Base-by-base conservation (phyloP, 2,113 vertebrate species). In the Upupa epops region DNA sequence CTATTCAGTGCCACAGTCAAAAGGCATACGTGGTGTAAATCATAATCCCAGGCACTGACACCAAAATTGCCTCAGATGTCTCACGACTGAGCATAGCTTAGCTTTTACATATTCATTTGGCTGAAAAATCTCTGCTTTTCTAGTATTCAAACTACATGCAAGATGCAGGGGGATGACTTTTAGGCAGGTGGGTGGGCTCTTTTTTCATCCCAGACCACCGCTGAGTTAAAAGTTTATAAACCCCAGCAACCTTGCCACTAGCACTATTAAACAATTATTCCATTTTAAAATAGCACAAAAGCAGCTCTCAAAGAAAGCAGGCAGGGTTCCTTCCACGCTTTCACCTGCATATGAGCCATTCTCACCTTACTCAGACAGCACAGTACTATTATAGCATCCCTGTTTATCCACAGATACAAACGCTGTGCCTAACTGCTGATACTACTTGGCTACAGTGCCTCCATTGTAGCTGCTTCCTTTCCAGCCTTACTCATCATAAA, bases 151-250 rank as follows among this genome's bases (percentile, higher is more conserved):
- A 90, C 55, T 54, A 52, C 77, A 94, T 75, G 49, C 13, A 88
- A 71, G 80, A 78, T 84, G 61, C 55, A 86, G 73, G 51, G 36
- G 58, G 45, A 69, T 69, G 58, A 90, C 69, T 93, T 89, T 80
- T 37, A 78, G 52, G 31, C 54, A 84, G 73, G 80, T 65, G 81
- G 88, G 70, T 86, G 90, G 83, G 61, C 69, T 74, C 40, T 92
- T 86, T 75, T 81, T 72, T 83, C 61, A 81, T 75, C 26, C 46
- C 6, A 3, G 80, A 75, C 49, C 46, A 82, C 77, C 65, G 86
- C 80, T 78, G 90, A 94, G 70, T 88, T 92, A 61, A 93, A 88
- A 66, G 77, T 84, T 86, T 84, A 63, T 59, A 92, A 86, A 83
- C 42, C 86, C 71, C 92, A 88, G 83, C 83, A 91, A 94, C 72